Conservation (phyloP, 1,140 invertebrate genomes). For the Sycobia sp. region DNA sequence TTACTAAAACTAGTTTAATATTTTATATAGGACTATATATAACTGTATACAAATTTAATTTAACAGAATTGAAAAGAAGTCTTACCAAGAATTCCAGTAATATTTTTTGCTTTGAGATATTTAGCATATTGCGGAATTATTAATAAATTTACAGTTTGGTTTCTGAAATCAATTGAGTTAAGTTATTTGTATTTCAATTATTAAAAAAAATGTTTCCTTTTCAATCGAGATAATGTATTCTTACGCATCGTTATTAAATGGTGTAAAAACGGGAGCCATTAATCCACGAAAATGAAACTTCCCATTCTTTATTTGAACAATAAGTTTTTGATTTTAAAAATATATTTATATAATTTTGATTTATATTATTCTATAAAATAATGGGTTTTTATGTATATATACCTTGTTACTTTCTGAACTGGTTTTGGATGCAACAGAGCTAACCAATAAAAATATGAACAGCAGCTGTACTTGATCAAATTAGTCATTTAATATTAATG, state of each 20-base stretch:
- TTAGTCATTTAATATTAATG: no score
- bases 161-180: slow-evolving; percentile 48
- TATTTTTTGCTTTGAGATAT: slow-evolving; percentile 63
- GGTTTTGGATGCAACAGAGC: no score
- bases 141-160: slow-evolving; percentile 60
- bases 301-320: slow-evolving; percentile 32
- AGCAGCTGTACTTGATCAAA: no score
- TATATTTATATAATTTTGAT: no score
- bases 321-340: no score
- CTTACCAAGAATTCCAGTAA: slow-evolving; percentile 72
- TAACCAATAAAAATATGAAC: no score
- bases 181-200: slow-evolving; percentile 21
- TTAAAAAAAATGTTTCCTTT: slow-evolving; percentile 13
- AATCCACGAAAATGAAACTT: slow-evolving; percentile 62
- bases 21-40: not conserved
- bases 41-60: not conserved
- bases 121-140: slow-evolving; percentile 68
- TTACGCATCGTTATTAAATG: slow-evolving; percentile 66
- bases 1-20: not conserved
- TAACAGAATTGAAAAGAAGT: not conserved
- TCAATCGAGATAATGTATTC: slow-evolving; percentile 37
- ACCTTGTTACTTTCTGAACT: no score
- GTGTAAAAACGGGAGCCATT: slow-evolving; percentile 72
- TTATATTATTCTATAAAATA: no score
- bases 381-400: no score